Base-by-base conservation (phyloP, 2,113 vertebrate genomes). In the Amphilophus citrinellus region DNA sequence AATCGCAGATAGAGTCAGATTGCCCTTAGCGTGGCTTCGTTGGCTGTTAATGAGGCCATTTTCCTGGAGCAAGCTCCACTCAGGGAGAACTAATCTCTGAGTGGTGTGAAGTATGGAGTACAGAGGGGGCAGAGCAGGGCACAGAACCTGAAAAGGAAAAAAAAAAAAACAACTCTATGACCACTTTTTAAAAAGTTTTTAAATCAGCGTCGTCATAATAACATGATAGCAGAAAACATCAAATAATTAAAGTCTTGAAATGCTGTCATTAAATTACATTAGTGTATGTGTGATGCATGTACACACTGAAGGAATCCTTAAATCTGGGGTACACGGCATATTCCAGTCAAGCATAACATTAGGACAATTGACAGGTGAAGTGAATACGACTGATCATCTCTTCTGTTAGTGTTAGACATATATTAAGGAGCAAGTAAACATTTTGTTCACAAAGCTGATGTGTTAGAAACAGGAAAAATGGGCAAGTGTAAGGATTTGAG, bases 31-130 rank as follows among this genome's bases (percentile, higher is more conserved):
- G 78, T 91, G 89, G 91, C 94, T 95, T 88, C 90, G 83, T 90
- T 92, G 89, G 87, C 93, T 92, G 91, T 94, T 96, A 96, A 96
- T 96, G 96, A 95, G 92, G 86, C 94, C 89, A 95, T 96, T 96
- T 95, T 95, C 91, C 93, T 91, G 91, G 88, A 92, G 92, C 79
- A 83, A 93, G 85, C 91, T 76, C 79, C 90, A 90, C 92, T 95
- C 94, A 94, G 88, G 94, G 90, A 93, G 90, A 94, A 94, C 94
- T 95, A 94, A 96, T 94, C 92, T 93, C 77, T 90, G 90, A 95
- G 94, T 93, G 86, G 90, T 91, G 93, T 93, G 89, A 93, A 93
- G 93, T 90, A 89, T 77, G 73, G 85, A 85, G 89, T 84, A 87
- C 80, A 92, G 66, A 88, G 83, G 84, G 90, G 85, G 82, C 88